Percentiles rank a stretch among this genome's conserved stretches.
These are phyloP conservation scores for Crax fasciolata DNA, from an alignment of 2,797 vertebrate species.

Conservation along the genomic window DNA sequence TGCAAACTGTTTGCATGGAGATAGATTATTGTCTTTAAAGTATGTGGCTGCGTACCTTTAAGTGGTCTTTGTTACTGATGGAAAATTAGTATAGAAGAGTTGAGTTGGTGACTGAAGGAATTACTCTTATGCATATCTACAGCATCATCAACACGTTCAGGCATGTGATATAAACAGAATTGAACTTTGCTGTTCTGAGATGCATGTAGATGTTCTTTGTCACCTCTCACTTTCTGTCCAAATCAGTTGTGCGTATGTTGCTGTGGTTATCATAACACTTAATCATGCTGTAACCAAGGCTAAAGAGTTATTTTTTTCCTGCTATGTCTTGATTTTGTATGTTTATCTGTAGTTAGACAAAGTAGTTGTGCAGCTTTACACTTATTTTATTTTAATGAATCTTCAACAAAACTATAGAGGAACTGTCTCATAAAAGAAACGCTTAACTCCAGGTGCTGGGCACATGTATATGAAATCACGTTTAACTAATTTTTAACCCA, in stretches of 20 bases:
- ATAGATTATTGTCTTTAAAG: background rate
- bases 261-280: background rate
- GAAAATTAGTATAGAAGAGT: background rate
- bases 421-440: background rate
- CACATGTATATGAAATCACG: background rate
- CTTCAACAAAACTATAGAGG: background rate
- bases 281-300: background rate
- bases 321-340: background rate
- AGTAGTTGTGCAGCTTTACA: background rate
- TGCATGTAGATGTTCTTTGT: background rate
- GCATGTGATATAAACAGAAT: background rate
- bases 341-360: background rate
- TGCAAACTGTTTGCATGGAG: background rate
- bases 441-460: background rate
- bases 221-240: background rate
- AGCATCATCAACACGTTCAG: background rate
- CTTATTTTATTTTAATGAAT: background rate
- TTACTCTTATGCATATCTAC: background rate
- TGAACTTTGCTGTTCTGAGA: background rate
- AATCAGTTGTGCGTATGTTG: background rate
- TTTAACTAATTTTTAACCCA: background rate
- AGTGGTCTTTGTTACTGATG: background rate
- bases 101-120: background rate
- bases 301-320: background rate
- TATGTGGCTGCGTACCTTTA: background rate